phyloP scores from a whole-genome alignment of 1,140 invertebrate genomes.

The Zeugodacus cucurbitae region DNA sequence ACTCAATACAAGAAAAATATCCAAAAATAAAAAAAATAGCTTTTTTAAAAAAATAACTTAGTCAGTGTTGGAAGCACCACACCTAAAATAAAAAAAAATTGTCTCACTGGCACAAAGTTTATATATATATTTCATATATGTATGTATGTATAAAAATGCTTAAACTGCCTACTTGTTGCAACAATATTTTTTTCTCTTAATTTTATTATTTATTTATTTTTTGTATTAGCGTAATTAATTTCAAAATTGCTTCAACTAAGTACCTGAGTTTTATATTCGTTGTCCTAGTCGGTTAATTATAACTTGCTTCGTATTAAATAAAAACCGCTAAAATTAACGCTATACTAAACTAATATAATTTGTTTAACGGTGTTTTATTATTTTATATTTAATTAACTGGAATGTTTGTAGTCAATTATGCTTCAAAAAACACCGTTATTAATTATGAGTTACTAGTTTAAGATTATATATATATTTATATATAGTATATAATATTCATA shows the following conservation, averaged over 20 bases:
- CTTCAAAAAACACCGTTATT: background rate
- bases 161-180: background rate
- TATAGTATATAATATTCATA: no score
- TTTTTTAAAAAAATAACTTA: background rate
- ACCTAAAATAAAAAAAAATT: conserved; percentile 8
- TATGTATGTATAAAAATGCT: background rate
- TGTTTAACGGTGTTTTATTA: background rate
- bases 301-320: background rate
- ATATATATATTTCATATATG: background rate
- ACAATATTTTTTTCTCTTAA: background rate
- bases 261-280: conserved; percentile 35
- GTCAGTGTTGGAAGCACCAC: background rate
- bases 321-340: no score
- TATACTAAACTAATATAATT: background rate
- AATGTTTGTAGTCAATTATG: background rate
- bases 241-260: conserved; percentile 30
- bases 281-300: background rate
- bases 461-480: no score
- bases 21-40: background rate
- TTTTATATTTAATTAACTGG: background rate
- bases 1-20: no score
- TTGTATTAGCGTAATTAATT: background rate
- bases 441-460: no score
- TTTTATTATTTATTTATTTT: no score
- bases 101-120: conserved; percentile 12